phyloP scores from a whole-genome alignment of 2,113 vertebrate species.

The Paracanthobrama guichenoti region DNA sequence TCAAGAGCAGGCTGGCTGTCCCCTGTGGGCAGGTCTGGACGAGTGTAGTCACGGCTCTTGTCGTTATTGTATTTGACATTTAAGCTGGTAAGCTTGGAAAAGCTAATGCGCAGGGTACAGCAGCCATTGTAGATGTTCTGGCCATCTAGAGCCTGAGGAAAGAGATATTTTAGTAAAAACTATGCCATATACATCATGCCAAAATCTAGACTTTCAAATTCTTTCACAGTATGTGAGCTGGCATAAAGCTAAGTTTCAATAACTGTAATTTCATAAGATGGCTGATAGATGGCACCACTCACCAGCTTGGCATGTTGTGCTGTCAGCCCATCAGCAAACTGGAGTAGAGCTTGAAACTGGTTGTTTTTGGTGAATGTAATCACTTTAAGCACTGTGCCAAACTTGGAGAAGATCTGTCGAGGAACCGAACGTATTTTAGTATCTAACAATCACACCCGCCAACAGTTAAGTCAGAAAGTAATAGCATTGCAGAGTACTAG shows the following conservation, averaged over 20 bases:
- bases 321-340: slow-evolving; percentile 86
- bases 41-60: slow-evolving; percentile 93
- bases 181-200: background rate
- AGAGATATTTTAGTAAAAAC: slow-evolving; percentile 1
- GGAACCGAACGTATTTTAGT: background rate
- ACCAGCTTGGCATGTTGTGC: slow-evolving; percentile 94
- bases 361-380: slow-evolving; percentile 98
- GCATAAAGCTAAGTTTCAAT: background rate
- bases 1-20: slow-evolving; percentile 87
- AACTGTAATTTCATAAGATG: background rate
- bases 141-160: slow-evolving; percentile 87
- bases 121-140: slow-evolving; percentile 98
- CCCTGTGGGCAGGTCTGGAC: slow-evolving; percentile 91
- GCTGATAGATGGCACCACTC: slow-evolving; percentile 59
- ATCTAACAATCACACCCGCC: background rate
- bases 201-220: background rate
- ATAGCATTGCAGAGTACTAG: too few relatives aligned
- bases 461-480: background rate
- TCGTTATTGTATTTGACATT: slow-evolving; percentile 98
- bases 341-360: slow-evolving; percentile 92
- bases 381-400: slow-evolving; percentile 92
- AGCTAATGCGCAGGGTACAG: slow-evolving; percentile 92
- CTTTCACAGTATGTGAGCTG: background rate
- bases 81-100: slow-evolving; percentile 93
- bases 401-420: slow-evolving; percentile 92